A percentile compares a stretch with the other conserved stretches of the same genome.
phyloP scores from a whole-genome alignment of 2,888 invertebrate genomes.

The Oegoconia quadripuncta region DNA sequence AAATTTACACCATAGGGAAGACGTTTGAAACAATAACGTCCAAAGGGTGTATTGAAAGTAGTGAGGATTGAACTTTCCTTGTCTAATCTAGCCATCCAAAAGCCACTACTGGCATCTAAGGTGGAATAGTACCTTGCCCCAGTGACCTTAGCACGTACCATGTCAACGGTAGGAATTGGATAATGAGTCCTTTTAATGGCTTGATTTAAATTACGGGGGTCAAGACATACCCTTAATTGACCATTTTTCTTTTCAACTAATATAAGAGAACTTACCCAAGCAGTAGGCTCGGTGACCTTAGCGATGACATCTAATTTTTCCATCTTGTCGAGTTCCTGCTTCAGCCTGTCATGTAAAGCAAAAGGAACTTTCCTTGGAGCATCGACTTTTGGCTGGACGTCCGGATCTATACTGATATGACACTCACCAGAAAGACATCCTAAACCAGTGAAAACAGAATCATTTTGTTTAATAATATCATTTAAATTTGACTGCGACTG shows the following conservation, averaged over 20 bases:
- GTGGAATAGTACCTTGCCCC: constrained; percentile 16
- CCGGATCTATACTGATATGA: constrained; percentile 15
- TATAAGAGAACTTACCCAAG: constrained; percentile 18
- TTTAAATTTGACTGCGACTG: constrained; percentile 16
- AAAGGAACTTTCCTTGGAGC: constrained; percentile 22
- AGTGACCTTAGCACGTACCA: constrained; percentile 13
- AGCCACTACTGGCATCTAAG: constrained; percentile 21
- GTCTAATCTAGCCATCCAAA: constrained; percentile 14
- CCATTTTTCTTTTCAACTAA: constrained; percentile 12
- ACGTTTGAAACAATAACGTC: neutral
- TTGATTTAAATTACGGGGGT: constrained; percentile 18
- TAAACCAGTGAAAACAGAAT: constrained; percentile 19
- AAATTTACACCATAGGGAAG: constrained; percentile 5
- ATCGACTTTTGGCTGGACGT: constrained; percentile 18
- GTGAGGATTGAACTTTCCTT: constrained; percentile 4
- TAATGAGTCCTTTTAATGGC: constrained; percentile 19
- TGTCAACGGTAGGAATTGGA: constrained; percentile 17
- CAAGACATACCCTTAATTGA: constrained; percentile 19
- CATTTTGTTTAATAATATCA: constrained; percentile 16
- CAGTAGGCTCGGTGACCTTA: constrained; percentile 20
- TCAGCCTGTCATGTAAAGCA: constrained; percentile 16
- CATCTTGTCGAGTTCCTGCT: constrained; percentile 19
- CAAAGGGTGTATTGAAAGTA: constrained; percentile 9
- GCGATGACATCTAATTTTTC: constrained; percentile 20
- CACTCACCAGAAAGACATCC: constrained; percentile 21